Evolutionary conservation across 2,888 invertebrate genomes (phyloP).

Genomic region (Heteromurus nitidus): DNA sequence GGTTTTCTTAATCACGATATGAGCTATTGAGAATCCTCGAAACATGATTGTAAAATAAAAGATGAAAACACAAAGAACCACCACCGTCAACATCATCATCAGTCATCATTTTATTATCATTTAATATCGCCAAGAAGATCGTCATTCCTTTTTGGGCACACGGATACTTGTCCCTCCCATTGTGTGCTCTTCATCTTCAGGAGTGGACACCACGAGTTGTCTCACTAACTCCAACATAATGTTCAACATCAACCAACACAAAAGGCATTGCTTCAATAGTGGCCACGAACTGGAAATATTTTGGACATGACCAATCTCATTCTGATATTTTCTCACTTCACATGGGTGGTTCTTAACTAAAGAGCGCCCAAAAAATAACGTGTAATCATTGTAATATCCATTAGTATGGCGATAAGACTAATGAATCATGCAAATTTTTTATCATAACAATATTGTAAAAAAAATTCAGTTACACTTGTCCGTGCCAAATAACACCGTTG

Average conservation of each 20-base stretch:
- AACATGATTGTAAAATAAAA: neutral
- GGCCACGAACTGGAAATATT: neutral
- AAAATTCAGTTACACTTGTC: no score
- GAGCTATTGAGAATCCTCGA: neutral
- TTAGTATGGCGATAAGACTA: constrained; percentile 23
- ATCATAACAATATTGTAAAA: constrained; percentile 20
- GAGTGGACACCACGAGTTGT: neutral
- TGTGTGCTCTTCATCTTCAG: constrained; percentile 12
- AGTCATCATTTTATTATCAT: constrained; percentile 65
- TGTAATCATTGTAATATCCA: constrained; percentile 5
- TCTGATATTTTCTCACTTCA: constrained; percentile 4
- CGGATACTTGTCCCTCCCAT: constrained; percentile 48
- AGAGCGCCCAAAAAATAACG: neutral
- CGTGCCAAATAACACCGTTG: no score
- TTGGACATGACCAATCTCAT: constrained; percentile 18
- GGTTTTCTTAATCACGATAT: neutral
- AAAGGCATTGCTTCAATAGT: neutral
- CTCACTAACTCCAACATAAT: neutral
- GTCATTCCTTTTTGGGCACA: constrained; percentile 58
- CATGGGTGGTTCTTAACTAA: constrained; percentile 25
- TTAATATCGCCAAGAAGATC: constrained; percentile 60
- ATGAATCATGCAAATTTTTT: constrained; percentile 20
- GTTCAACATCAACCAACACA: neutral
- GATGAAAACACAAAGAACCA: constrained; percentile 17
- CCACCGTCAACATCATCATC: constrained; percentile 47